phyloP scores from a whole-genome alignment of 2,888 invertebrate genomes.

The Agonum fuliginosum region DNA sequence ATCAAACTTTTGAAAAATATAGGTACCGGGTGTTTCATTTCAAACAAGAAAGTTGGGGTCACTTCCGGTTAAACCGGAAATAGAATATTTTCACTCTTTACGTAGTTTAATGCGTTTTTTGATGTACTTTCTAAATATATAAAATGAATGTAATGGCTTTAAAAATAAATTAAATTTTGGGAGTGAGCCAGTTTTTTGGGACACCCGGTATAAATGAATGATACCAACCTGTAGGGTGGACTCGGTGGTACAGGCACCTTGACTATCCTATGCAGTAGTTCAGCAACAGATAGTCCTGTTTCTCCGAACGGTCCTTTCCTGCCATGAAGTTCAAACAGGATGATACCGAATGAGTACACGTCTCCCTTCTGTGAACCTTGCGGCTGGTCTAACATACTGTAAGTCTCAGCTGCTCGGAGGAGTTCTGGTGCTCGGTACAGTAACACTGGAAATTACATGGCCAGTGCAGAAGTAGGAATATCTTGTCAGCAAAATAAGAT shows the following conservation, averaged over 20 bases:
- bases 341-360: constrained; percentile 90
- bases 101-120: no score
- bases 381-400: constrained; percentile 65
- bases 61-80: no score
- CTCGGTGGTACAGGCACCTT: constrained; percentile 67
- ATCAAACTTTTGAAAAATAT: no score
- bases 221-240: neutral
- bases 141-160: no score
- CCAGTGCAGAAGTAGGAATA: neutral
- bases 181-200: no score
- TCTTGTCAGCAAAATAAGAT: neutral
- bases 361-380: constrained; percentile 85
- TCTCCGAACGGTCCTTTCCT: constrained; percentile 90
- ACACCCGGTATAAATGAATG: no score
- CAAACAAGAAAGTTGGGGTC: no score
- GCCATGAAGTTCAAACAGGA: constrained; percentile 91
- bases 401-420: constrained; percentile 74
- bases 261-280: constrained; percentile 78
- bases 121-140: no score
- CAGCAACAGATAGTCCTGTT: constrained; percentile 79
- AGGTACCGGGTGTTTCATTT: no score
- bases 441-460: constrained; percentile 77
- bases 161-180: no score
- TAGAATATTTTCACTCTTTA: no score
- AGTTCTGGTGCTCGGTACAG: constrained; percentile 90